A percentile compares a stretch with the other conserved stretches of the same genome.
These are phyloP conservation scores for Allophyes oxyacanthae DNA, from an alignment of 2,888 invertebrate species.

Conservation along the genomic window DNA sequence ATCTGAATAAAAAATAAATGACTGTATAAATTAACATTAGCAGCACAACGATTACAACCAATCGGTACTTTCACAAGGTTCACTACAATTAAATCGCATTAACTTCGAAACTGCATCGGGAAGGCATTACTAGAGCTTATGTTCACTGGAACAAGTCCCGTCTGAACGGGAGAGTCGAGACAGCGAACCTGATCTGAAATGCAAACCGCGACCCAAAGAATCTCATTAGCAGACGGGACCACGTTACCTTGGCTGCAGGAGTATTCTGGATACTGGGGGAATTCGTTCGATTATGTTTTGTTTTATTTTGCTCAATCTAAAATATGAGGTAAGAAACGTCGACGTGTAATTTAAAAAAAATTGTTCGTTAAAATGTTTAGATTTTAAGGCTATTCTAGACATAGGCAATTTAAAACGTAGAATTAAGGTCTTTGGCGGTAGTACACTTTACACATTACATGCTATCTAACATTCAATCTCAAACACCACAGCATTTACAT, in stretches of 20 bases:
- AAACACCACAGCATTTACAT: no score
- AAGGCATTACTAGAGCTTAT: slow-evolving; percentile 73
- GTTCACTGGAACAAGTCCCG: slow-evolving; percentile 66
- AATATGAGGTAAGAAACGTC: no score
- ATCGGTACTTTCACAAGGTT: neutral
- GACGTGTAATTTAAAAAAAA: no score
- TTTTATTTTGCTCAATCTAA: neutral
- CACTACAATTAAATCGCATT: slow-evolving; percentile 5
- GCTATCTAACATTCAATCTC: no score
- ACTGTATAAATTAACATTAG: no score
- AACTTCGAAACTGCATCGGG: slow-evolving; percentile 23
- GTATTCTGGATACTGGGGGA: slow-evolving; percentile 66
- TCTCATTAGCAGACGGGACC: slow-evolving; percentile 85
- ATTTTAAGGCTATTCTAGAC: no score
- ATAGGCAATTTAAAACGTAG: no score
- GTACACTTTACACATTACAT: no score
- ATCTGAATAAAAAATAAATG: no score
- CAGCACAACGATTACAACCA: no score
- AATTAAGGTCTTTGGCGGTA: no score
- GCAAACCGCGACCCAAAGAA: slow-evolving; percentile 88
- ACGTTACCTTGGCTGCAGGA: slow-evolving; percentile 65
- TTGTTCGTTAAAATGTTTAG: no score
- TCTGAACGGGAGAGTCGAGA: slow-evolving; percentile 47
- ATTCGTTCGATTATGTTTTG: neutral
- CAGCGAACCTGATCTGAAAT: slow-evolving; percentile 81